Conservation (phyloP, 1,140 invertebrate genomes). For the Drosophila fuyamai region DNA sequence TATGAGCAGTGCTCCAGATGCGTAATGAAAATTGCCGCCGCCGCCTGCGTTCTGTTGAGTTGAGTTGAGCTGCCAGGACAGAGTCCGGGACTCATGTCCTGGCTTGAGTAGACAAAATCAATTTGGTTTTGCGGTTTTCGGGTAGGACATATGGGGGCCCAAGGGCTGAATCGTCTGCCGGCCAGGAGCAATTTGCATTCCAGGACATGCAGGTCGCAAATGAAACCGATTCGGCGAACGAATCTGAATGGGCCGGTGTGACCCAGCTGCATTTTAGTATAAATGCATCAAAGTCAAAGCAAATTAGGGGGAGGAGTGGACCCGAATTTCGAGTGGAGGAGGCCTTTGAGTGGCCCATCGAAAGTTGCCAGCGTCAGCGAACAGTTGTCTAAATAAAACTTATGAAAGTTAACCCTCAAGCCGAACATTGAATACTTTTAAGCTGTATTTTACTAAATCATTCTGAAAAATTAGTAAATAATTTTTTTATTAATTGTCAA, state of each 20-base stretch:
- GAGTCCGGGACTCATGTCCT: slow-evolving; percentile 24
- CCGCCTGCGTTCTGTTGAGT: slow-evolving; percentile 38
- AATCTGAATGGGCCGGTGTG: slow-evolving; percentile 20
- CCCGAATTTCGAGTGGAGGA: slow-evolving; percentile 11
- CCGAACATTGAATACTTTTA: slow-evolving; percentile 7
- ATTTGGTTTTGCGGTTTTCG: slow-evolving; percentile 81
- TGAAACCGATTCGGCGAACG: slow-evolving; percentile 40
- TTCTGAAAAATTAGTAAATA: too few relatives aligned
- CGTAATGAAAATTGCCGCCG: slow-evolving; percentile 75
- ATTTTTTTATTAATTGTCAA: too few relatives aligned
- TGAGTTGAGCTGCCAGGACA: slow-evolving; percentile 4
- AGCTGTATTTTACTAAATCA: too few relatives aligned
- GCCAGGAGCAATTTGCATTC: slow-evolving; percentile 54
- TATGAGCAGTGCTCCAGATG: slow-evolving; percentile 75
- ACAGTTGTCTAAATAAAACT: slow-evolving; percentile 26
- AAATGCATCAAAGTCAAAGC: slow-evolving; percentile 69
- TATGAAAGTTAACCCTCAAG: background rate
- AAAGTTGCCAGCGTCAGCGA: slow-evolving; percentile 66
- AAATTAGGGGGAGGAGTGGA: slow-evolving; percentile 41
- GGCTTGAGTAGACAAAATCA: slow-evolving; percentile 79
- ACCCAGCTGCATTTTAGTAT: slow-evolving; percentile 68
- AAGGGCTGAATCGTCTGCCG: slow-evolving; percentile 30
- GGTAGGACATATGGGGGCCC: slow-evolving; percentile 18
- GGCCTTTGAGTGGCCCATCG: slow-evolving; percentile 35
- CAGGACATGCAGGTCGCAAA: slow-evolving; percentile 45